Evolutionary conservation across 2,888 invertebrate species (phyloP).

Genomic region (Ditylenchus weischeri): DNA sequence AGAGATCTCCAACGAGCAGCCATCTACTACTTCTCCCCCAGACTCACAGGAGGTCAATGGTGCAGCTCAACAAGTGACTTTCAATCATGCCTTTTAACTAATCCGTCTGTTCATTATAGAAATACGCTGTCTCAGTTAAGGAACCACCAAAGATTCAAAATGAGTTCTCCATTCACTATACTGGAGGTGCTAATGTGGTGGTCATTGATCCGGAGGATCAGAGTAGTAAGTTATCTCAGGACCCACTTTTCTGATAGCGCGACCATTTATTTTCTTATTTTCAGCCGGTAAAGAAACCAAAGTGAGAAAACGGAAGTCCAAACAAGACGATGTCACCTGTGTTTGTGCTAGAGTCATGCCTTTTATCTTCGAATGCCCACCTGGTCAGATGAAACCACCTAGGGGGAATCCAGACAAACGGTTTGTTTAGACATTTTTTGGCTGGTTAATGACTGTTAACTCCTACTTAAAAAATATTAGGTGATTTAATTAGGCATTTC

Average conservation of each 20-base stretch:
- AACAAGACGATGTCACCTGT: slow-evolving; percentile 21
- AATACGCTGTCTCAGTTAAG: too few relatives aligned
- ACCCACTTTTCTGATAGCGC: too few relatives aligned
- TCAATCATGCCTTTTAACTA: too few relatives aligned
- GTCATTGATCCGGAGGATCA: slow-evolving; percentile 15
- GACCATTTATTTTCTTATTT: neutral
- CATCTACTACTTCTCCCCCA: too few relatives aligned
- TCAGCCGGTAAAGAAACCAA: slow-evolving; percentile 3
- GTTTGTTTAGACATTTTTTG: slow-evolving; percentile 3
- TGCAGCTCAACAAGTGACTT: too few relatives aligned
- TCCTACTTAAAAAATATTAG: too few relatives aligned
- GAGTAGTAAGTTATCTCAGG: neutral
- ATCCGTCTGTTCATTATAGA: too few relatives aligned
- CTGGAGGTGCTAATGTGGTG: slow-evolving; percentile 8
- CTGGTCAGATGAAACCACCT: slow-evolving; percentile 26
- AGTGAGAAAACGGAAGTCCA: slow-evolving; percentile 3
- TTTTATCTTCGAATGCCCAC: slow-evolving; percentile 27
- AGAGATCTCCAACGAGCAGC: too few relatives aligned
- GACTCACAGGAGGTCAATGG: too few relatives aligned
- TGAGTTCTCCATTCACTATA: slow-evolving; percentile 13
- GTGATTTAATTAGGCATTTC: too few relatives aligned
- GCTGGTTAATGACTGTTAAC: too few relatives aligned
- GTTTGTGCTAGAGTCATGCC: slow-evolving; percentile 30
- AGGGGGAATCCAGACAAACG: slow-evolving; percentile 33
- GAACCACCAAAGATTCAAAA: neutral